phyloP scores from a whole-genome alignment of 2,113 vertebrate genomes.

The Eurystomus gularis region DNA sequence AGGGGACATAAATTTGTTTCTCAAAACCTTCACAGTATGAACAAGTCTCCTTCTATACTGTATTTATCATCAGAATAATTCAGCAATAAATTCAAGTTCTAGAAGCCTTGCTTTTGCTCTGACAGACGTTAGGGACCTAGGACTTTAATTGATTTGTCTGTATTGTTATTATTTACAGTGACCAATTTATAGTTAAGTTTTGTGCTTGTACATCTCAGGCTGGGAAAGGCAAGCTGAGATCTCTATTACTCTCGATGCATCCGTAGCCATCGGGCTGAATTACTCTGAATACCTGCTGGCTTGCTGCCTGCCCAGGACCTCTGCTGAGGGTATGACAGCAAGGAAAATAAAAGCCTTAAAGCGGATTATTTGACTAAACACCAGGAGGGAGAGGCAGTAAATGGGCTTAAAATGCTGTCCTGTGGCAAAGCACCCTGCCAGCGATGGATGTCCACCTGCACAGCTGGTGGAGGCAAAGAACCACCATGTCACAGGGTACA shows the following conservation, averaged over 20 bases:
- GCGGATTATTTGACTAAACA: neutral
- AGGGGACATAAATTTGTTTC: neutral
- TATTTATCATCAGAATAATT: neutral
- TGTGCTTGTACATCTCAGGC: neutral
- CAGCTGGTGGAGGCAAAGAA: neutral
- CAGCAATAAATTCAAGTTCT: neutral
- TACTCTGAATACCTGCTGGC: fast-evolving
- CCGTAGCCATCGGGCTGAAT: neutral
- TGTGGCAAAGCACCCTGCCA: neutral
- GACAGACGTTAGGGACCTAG: neutral
- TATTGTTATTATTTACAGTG: neutral
- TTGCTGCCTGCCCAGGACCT: neutral
- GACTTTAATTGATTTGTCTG: neutral
- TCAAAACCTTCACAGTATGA: neutral
- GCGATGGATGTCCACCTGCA: neutral
- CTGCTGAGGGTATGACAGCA: neutral
- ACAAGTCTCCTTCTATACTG: neutral
- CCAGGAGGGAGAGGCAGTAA: neutral
- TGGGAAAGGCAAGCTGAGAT: neutral
- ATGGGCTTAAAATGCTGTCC: neutral
- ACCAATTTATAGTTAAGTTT: neutral
- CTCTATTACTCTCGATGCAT: neutral
- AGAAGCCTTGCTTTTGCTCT: neutral
- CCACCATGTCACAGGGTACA: neutral
- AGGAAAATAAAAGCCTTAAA: neutral